These are phyloP conservation scores for Meiosimyza platycephala DNA, from an alignment of 2,888 invertebrate genomes.

Conservation along the genomic window DNA sequence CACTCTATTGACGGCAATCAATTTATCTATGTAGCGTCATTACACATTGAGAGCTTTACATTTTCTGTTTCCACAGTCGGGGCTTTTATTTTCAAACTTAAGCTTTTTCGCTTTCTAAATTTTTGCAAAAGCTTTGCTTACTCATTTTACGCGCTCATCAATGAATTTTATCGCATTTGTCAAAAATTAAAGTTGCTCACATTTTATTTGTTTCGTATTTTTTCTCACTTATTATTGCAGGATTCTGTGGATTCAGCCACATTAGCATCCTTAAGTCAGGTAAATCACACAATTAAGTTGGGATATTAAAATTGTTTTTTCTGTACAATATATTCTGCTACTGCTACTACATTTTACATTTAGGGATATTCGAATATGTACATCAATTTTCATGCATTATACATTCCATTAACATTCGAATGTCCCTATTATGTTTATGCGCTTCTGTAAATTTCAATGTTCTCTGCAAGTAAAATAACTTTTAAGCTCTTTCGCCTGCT, in stretches of 20 bases:
- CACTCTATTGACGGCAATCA: background rate
- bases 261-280: slow-evolving; percentile 69
- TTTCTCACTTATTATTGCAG: slow-evolving; percentile 62
- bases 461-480: too few relatives aligned
- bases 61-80: background rate
- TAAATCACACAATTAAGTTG: slow-evolving; percentile 52
- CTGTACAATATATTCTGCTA: too few relatives aligned
- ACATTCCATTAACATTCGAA: too few relatives aligned
- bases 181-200: slow-evolving; percentile 26
- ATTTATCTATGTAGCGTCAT: background rate
- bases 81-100: background rate
- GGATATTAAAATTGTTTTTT: background rate
- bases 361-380: too few relatives aligned
- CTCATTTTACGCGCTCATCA: slow-evolving; percentile 16
- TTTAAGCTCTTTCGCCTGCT: too few relatives aligned
- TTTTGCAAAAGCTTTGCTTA: slow-evolving; percentile 31
- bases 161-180: slow-evolving; percentile 1
- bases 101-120: slow-evolving; percentile 10
- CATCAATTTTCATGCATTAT: too few relatives aligned
- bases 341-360: too few relatives aligned
- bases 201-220: slow-evolving; percentile 56
- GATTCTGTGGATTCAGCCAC: slow-evolving; percentile 68
- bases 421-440: too few relatives aligned
- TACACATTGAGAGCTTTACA: slow-evolving; percentile 5
- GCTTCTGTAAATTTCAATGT: too few relatives aligned